phyloP scores from a whole-genome alignment of 2,888 invertebrate species.

The Meiosimyza platycephala region DNA sequence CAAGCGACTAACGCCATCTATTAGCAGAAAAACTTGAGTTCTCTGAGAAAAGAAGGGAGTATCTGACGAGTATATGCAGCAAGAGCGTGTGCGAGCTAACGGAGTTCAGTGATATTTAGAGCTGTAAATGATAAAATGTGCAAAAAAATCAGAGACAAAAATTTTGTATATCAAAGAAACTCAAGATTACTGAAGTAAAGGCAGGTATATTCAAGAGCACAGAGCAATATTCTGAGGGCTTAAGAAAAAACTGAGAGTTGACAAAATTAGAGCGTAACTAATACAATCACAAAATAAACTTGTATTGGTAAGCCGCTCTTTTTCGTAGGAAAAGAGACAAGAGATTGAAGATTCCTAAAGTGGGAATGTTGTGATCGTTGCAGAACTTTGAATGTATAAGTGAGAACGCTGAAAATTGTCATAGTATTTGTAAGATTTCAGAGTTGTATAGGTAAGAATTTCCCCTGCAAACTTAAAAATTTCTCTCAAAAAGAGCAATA shows the following conservation, averaged over 20 bases:
- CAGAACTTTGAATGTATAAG: not conserved
- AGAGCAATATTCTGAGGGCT: no score
- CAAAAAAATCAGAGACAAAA: no score
- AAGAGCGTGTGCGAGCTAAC: no score
- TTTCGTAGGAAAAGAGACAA: not conserved
- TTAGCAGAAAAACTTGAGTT: not conserved
- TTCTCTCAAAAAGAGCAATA: not conserved
- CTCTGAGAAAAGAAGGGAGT: no score
- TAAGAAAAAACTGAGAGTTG: not conserved
- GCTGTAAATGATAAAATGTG: no score
- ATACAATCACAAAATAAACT: not conserved
- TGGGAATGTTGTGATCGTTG: not conserved
- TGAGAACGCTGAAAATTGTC: not conserved
- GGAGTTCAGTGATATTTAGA: no score
- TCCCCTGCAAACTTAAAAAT: not conserved
- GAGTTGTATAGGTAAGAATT: not conserved
- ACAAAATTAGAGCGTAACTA: not conserved
- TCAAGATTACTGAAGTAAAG: no score
- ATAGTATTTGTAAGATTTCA: not conserved
- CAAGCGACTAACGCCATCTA: conserved; percentile 20
- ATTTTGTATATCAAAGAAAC: no score
- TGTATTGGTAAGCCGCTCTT: not conserved
- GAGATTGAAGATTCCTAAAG: not conserved
- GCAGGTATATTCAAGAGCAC: no score
- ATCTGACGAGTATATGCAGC: no score